These are phyloP conservation scores for Molossus molossus DNA, from an alignment of 2,797 vertebrate genomes.

Conservation along the genomic window DNA sequence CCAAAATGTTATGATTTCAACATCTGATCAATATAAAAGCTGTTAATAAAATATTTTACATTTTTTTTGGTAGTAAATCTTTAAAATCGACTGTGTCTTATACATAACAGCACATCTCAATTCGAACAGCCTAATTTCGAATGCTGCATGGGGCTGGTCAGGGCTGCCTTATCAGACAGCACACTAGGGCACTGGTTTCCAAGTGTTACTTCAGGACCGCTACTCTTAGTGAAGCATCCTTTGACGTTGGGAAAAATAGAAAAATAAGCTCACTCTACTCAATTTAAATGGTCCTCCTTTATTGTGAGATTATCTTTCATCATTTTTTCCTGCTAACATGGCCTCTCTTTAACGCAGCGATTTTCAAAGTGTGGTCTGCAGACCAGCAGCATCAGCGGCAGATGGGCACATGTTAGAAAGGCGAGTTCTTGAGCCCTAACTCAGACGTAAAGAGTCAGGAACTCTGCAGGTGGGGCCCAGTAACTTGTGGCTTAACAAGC, in stretches of 20 bases:
- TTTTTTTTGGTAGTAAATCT: conserved; percentile 31
- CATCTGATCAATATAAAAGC: conserved; percentile 23
- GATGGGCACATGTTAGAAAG: not conserved
- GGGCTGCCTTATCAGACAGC: not conserved
- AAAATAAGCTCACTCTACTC: not conserved
- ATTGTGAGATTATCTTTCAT: not conserved
- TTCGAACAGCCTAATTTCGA: not conserved
- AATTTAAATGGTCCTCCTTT: conserved; percentile 5
- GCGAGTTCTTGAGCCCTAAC: not conserved
- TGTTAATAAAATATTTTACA: not conserved
- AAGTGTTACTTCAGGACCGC: conserved; percentile 1
- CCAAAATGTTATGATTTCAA: conserved; percentile 53
- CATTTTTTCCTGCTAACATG: not conserved
- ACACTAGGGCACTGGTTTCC: not conserved
- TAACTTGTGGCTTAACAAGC: not conserved
- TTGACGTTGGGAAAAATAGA: conserved; percentile 34
- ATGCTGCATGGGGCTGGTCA: not conserved
- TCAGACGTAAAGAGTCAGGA: not conserved
- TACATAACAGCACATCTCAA: not conserved
- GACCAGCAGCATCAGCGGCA: no score
- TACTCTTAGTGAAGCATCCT: conserved; percentile 29
- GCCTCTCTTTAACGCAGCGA: not conserved
- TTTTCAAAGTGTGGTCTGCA: conserved; percentile 46
- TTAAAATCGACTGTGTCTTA: conserved; percentile 9
- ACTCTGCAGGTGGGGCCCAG: not conserved